Base-by-base conservation (phyloP, 2,797 vertebrate species). In the Acrocephalus scirpaceus region DNA sequence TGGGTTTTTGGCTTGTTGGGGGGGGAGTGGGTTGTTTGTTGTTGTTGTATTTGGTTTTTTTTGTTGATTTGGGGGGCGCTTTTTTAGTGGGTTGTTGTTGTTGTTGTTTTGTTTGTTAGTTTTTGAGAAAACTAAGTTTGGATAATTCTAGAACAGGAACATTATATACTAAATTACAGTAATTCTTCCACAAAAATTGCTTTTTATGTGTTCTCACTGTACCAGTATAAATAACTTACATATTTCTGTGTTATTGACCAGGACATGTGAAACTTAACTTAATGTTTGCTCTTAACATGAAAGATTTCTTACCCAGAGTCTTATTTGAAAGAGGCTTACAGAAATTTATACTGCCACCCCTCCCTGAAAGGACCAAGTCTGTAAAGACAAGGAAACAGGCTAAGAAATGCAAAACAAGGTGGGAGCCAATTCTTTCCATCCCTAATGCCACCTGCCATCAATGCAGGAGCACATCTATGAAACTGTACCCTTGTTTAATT, bases 211-310 rank as follows among this genome's bases (percentile, higher is more conserved):
- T 16, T 42, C 11, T 73, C 27, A 25, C 8, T 40, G 17, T 11
- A 57, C 7, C 25, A 42, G 53, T 70, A 78, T 57, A 94, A 95
- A 88, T 62, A 73, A 93, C 53, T 94, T 86, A 40, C 53, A 88
- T 81, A 66, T 86, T 91, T 71, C 58, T 69, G 64, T 79, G 30
- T 96, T 73, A 71, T 81, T 96, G 73, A 89, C 84, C 67, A 83
- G 54, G 36, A 74, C 30, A 89, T 30, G 5, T n/a, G 17, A 76
- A 96, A 60, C 53, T 71, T 74, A 95, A 60, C 40, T 85, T 82
- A 71, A 81, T 40, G 36, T 90, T 50, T 79, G 34, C 15, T 61
- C 19, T 67, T 91, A 93, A 78, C 84, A 60, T 71, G 25, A 65
- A 80, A 71, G 21, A 44, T 95, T 58, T 62, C 82, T 87, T 66